Evolutionary conservation across 2,888 invertebrate genomes (phyloP), one percentile per base, ranked within the genome.

Genomic region (Drosophila ustulata): DNA sequence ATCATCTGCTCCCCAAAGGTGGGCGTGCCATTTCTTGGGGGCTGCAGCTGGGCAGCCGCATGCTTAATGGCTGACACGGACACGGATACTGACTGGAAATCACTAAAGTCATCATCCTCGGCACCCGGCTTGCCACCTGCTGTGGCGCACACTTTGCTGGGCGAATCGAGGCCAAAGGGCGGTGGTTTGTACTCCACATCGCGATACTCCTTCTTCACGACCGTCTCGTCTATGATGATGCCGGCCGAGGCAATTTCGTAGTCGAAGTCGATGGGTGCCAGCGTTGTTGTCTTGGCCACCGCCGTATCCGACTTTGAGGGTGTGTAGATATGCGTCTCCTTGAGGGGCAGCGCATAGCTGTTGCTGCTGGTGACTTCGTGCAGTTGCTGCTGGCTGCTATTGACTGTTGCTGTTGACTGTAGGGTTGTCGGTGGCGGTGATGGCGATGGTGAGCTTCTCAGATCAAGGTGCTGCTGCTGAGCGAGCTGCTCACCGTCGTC

Each of bases 71-170:
- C 64, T 25, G 91, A 88, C 71, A 91, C 89, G 32, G 90, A 92
- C 82, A n/a, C 64, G 18, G 91, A 88, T 68, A 91, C 90, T 30
- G 90, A 92, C 82, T 93, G 93, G 83, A 93, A 93, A 53, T 93
- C 93, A 56, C 93, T 92, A 77, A 94, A 93, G 66, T 93, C 93
- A 75, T 93, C 93, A 65, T 93, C 93, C 28, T 91, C 89, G 0
- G 68, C 1, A 3, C 50, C 2, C 28, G 61, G 6, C 4, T 69
- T 73, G 7, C 55, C 57, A 5, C 43, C 8, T 6, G 26, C 32
- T 7, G 7, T 6, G 0, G 30, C 1, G 30, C 46, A 63, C 30
- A 62, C 37, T 41, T 78, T 75, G 43, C 52, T 74, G 9, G 84
- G 68, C 34, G 83, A 79, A 41, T 91, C 91, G 37, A 83, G 78